Percentiles rank a stretch among this genome's conserved stretches.
Conservation (phyloP, 2,797 vertebrate species). For the Sitta carolinensis region DNA sequence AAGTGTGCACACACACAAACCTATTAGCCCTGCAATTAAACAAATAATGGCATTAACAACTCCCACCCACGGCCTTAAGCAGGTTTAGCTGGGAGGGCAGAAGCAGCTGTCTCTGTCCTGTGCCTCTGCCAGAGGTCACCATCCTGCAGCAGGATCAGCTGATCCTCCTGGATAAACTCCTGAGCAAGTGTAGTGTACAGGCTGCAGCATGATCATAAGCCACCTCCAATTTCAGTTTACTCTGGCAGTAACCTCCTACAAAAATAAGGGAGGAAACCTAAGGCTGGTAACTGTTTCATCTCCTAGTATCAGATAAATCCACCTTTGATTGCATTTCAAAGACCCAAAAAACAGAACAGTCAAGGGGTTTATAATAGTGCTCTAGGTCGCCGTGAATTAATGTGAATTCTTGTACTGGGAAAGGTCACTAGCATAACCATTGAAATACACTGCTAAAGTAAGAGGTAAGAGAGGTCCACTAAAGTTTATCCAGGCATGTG, state of each 20-base stretch:
- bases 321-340: conserved; percentile 46
- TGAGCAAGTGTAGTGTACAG: conserved; percentile 16
- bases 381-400: conserved; percentile 26
- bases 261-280: conserved; percentile 43
- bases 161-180: conserved; percentile 60
- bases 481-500: neutral
- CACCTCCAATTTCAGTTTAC: conserved; percentile 58
- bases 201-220: conserved; percentile 43
- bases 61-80: conserved; percentile 42
- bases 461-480: neutral
- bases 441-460: neutral
- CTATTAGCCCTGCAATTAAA: conserved; percentile 42
- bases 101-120: conserved; percentile 53
- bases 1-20: neutral
- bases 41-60: conserved; percentile 54
- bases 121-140: conserved; percentile 60
- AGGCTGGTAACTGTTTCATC: conserved; percentile 21
- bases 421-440: neutral
- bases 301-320: conserved; percentile 18
- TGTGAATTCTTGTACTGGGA: neutral
- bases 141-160: conserved; percentile 50
- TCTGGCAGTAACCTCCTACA: conserved; percentile 16
- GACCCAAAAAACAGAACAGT: neutral
- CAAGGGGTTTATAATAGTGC: conserved; percentile 7
- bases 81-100: conserved; percentile 48